phyloP scores from a whole-genome alignment of 1,140 invertebrate genomes.

The Agraylea sexmaculata region DNA sequence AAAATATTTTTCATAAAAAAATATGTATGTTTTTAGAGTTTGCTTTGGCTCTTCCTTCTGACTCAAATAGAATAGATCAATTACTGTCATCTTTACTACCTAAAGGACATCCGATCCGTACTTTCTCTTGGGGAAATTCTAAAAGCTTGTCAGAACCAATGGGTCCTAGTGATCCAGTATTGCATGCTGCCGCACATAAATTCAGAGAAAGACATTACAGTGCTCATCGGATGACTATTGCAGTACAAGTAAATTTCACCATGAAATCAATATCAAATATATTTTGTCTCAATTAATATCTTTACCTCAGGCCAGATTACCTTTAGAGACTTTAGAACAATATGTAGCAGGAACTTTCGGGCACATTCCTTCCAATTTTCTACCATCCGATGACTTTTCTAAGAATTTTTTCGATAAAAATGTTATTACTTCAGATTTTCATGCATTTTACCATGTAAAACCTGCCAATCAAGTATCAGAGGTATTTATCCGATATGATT shows the following conservation, averaged over 20 bases:
- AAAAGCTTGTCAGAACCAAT: constrained; percentile 62
- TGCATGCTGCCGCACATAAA: constrained; percentile 57
- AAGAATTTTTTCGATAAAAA: constrained; percentile 28
- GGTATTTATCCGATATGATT: constrained; percentile 26
- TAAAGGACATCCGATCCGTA: constrained; percentile 56
- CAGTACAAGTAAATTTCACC: constrained; percentile 48
- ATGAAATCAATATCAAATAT: constrained; percentile 3
- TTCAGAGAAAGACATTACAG: constrained; percentile 77
- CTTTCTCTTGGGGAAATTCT: constrained; percentile 79
- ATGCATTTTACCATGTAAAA: constrained; percentile 65
- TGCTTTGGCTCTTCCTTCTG: constrained; percentile 55
- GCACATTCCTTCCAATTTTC: constrained; percentile 48
- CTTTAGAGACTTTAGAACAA: constrained; percentile 59
- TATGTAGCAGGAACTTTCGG: constrained; percentile 37
- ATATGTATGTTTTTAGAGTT: constrained; percentile 48
- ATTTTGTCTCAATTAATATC: background rate
- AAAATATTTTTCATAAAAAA: background rate
- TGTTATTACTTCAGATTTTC: constrained; percentile 45
- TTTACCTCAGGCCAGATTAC: constrained; percentile 53
- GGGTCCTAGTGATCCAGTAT: constrained; percentile 42
- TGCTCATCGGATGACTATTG: constrained; percentile 78
- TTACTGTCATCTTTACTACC: constrained; percentile 56
- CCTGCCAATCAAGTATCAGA: constrained; percentile 62
- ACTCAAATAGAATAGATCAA: constrained; percentile 59
- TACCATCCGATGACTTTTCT: constrained; percentile 47